phyloP scores from a whole-genome alignment of 2,888 invertebrate species.

The Nomada ruficornis region DNA sequence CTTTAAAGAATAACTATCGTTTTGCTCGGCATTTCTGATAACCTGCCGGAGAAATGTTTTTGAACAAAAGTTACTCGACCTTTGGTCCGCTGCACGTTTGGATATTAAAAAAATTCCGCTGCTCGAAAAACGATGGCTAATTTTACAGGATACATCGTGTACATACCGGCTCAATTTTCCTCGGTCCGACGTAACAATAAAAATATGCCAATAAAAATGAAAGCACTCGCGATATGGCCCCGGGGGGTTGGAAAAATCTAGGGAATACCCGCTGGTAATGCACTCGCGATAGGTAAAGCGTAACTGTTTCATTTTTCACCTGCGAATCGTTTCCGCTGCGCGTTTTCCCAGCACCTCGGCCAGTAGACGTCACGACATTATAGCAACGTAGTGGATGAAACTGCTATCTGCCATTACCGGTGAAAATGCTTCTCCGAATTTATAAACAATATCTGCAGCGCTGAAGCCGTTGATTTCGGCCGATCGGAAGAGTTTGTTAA shows the following conservation, averaged over 20 bases:
- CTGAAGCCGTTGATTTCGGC: background rate
- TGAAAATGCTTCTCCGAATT: background rate
- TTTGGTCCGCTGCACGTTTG: too few relatives aligned
- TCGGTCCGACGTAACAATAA: constrained; percentile 53
- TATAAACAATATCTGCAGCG: background rate
- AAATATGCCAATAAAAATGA: constrained; percentile 56
- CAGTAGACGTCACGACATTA: constrained; percentile 2
- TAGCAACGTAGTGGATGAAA: constrained; percentile 7
- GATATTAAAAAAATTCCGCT: too few relatives aligned
- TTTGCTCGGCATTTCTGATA: too few relatives aligned
- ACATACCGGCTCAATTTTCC: constrained; percentile 51
- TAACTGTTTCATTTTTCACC: constrained; percentile 32
- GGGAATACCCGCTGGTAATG: constrained; percentile 22
- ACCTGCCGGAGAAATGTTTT: too few relatives aligned
- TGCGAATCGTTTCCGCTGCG: constrained; percentile 6
- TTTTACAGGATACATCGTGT: too few relatives aligned
- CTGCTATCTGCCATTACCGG: background rate
- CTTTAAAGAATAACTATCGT: too few relatives aligned
- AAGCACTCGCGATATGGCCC: constrained; percentile 8
- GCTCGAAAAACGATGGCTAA: too few relatives aligned
- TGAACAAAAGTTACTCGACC: too few relatives aligned
- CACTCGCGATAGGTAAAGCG: constrained; percentile 10
- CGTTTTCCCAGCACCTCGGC: background rate
- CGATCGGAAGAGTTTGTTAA: background rate
- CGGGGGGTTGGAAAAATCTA: constrained; percentile 31